phyloP scores from a whole-genome alignment of 2,888 invertebrate species.

The Tridacna crocea region DNA sequence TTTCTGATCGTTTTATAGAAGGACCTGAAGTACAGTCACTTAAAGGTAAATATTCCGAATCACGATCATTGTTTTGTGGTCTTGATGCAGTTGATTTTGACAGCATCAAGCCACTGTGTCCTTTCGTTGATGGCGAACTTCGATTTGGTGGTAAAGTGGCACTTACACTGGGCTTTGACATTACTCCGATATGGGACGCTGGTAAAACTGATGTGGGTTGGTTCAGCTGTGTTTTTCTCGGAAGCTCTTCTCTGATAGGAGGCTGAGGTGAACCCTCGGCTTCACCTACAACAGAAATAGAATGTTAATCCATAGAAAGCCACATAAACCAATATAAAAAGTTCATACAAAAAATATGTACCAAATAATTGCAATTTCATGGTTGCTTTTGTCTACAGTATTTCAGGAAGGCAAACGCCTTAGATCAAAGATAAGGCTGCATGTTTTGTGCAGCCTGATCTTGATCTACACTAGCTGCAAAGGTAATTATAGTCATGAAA shows the following conservation, averaged over 20 bases:
- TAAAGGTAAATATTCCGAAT: constrained; percentile 70
- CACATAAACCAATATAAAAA: too few species aligned
- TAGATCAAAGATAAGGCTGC: too few species aligned
- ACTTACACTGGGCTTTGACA: constrained; percentile 43
- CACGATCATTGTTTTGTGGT: constrained; percentile 32
- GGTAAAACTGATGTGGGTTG: constrained; percentile 36
- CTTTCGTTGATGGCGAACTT: constrained; percentile 34
- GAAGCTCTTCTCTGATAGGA: constrained; percentile 39
- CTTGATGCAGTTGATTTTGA: constrained; percentile 23
- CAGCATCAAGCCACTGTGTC: constrained; percentile 5
- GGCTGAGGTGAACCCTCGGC: constrained; percentile 41
- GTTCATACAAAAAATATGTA: too few species aligned
- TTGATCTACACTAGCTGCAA: too few species aligned
- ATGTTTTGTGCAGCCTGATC: too few species aligned
- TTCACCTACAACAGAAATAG: constrained; percentile 7
- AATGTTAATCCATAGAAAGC: not conserved
- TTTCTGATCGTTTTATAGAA: constrained; percentile 40
- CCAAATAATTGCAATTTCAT: too few species aligned
- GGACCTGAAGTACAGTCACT: constrained; percentile 71
- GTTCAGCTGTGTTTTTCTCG: constrained; percentile 23
- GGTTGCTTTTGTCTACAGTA: too few species aligned
- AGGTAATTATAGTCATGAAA: too few species aligned
- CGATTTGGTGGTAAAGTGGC: constrained; percentile 32
- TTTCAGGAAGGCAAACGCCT: too few species aligned
- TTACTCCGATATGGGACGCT: constrained; percentile 37